Conservation (phyloP, 2,888 invertebrate species). For the Mesorhabditis belari region DNA sequence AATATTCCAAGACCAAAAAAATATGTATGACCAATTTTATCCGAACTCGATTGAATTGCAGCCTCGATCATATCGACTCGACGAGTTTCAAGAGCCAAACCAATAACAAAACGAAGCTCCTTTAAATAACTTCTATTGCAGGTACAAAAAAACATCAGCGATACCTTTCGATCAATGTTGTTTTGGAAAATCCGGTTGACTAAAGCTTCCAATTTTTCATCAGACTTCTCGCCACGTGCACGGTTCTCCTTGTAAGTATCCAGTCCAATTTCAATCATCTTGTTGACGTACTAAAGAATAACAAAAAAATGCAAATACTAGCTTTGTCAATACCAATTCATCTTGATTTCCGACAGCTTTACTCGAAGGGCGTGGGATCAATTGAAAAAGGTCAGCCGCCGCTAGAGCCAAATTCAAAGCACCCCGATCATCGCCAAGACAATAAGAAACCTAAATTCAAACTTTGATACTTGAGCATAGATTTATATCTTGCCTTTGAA, state of each 20-base stretch:
- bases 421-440: constrained; percentile 91
- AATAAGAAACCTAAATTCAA: constrained; percentile 68
- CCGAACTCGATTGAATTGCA: constrained; percentile 62
- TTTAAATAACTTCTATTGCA: constrained; percentile 1
- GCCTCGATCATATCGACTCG: constrained; percentile 92
- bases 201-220: constrained; percentile 71
- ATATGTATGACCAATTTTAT: constrained; percentile 1
- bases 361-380: constrained; percentile 81
- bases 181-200: constrained; percentile 95
- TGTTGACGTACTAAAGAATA: constrained; percentile 41
- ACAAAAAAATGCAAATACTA: background rate
- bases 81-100: constrained; percentile 88
- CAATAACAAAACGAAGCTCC: constrained; percentile 66
- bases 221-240: constrained; percentile 38
- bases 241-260: constrained; percentile 37
- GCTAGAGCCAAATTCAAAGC: constrained; percentile 93
- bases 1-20: background rate
- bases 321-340: constrained; percentile 16
- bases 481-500: constrained; percentile 66
- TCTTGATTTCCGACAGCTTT: constrained; percentile 36
- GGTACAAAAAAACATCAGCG: background rate
- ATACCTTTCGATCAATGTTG: constrained; percentile 67
- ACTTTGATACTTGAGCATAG: background rate
- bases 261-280: constrained; percentile 42
- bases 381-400: constrained; percentile 80